Evolutionary conservation across 2,888 invertebrate genomes (phyloP), one percentile per base, ranked within the genome.

Genomic region (Herminia tarsipennalis): DNA sequence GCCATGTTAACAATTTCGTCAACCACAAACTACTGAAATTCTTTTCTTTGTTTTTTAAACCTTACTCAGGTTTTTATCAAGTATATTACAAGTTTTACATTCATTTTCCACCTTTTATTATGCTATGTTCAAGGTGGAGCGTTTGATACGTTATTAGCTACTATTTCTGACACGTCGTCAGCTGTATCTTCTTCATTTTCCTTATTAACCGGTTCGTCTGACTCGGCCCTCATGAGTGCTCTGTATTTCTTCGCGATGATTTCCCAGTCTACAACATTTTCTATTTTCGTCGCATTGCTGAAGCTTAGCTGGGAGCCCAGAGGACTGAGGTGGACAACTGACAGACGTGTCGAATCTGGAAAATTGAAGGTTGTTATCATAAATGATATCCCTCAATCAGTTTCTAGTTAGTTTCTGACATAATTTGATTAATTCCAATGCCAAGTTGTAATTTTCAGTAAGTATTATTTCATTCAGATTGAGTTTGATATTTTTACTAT

Each of bases 261-360:
- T 71, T 97, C 96, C 98, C 98, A 98, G 80, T 98, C 97, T 1
- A 96, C 96, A 4, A 98, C 97, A 72, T 95, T 96, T 78, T 97
- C 97, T 62, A 97, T 97, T 63, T 96, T 93, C 32, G 95, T 95
- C 35, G 94, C 94, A 58, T 95, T 94, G 72, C 94, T 94, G 86
- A 97, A 96, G 74, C 97, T 96, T 56, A 96, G 85, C 78, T 97
- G 96, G 0, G 97, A 97, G 17, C 97, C 97, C 8, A 97, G 85
- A 0, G 97, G 97, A 76, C 96, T 96, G 41, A 97, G 85, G 76
- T 96, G 97, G 9, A 95, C 95, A 24, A 96, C 95, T 0, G 96
- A 96, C 13, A 97, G 83, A 0, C 95, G 94, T 30, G 95, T 94
- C 20, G 96, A 96, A 80, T 96, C 95, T 94, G 78, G 5, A 68